Evolutionary conservation across 2,888 invertebrate species (phyloP), one percentile per base, ranked within the genome.

Genomic region (Hemicrepidius hirtus): DNA sequence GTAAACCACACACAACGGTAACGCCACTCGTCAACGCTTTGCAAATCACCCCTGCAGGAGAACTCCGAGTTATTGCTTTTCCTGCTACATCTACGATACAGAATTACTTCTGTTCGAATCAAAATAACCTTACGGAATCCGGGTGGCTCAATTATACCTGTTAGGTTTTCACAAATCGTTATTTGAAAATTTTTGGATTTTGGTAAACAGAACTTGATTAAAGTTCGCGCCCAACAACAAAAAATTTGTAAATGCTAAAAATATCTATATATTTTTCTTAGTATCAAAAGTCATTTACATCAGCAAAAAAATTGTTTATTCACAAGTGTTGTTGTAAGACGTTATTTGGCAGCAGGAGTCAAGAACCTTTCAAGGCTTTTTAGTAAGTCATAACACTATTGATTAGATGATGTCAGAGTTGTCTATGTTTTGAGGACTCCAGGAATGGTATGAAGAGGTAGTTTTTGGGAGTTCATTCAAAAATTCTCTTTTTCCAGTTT

Each of bases 1-100:
- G 81, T 73, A 77, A 80, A 76, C 78, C 80, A 12, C 57, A 75
- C 83, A 53, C 79, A 85, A 67, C 86, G 86, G 69, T 81, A 13
- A 76, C 77, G 35, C 75, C 77, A 67, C 76, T 89, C 44, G 89
- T 88, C 75, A 91, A 91, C 80, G 87, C 91, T 40, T 83, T 91
- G 41, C 91, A 91, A 80, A 86, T 91, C 80, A 87, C 90, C 24
- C 85, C 86, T 32, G 82, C 85, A 32, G 90, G 90, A 3, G 90
- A 90, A 81, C 81, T 91, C 28, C 84, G 90, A 77, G 85, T 91
- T 62, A 80, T 91, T 37, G 87, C 90, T 0, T 89, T 91, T 84
- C 87, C 90, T 18, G 83, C 87, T 0, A 87, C 84, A 28, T 88
- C 89, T 59, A 87, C 87, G 32, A 86, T 90, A 9, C 84, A 87